phyloP scores from a whole-genome alignment of 2,888 invertebrate species.

The Gasteruption jaculator region DNA sequence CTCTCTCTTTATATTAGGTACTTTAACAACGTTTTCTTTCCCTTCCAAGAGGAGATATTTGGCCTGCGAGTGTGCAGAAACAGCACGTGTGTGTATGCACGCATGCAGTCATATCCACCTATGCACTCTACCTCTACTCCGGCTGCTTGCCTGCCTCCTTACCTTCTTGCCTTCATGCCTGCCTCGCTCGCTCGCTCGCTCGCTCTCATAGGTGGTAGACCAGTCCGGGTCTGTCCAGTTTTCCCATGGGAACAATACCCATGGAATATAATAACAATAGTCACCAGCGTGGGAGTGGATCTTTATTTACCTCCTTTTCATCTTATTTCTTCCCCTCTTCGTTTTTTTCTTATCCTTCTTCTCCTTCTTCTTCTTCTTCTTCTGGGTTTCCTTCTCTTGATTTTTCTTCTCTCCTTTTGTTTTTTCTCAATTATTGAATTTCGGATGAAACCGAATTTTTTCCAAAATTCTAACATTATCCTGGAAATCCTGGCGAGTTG shows the following conservation, averaged over 20 bases:
- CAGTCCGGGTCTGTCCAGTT: constrained; percentile 43
- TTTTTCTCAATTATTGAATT: background rate
- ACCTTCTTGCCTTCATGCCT: constrained; percentile 3
- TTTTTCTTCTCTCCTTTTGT: background rate
- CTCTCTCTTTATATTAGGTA: no score
- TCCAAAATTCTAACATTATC: no score
- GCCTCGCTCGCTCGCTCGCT: constrained; percentile 12
- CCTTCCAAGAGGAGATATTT: no score
- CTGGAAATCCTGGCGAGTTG: no score
- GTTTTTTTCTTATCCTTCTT: constrained; percentile 13
- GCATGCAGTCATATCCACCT: no score
- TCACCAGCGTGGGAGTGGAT: constrained; percentile 41
- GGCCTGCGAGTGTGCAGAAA: no score
- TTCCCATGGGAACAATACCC: constrained; percentile 46
- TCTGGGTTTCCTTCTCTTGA: constrained; percentile 1
- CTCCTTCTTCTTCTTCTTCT: constrained; percentile 16
- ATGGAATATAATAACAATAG: constrained; percentile 42
- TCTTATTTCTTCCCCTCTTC: constrained; percentile 23
- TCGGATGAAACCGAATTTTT: no score
- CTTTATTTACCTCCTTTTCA: constrained; percentile 38
- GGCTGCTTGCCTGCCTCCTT: constrained; percentile 5
- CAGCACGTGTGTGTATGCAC: constrained; percentile 15
- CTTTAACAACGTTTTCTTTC: no score
- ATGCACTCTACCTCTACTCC: no score
- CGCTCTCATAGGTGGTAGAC: constrained; percentile 35